Percentiles rank a stretch among this genome's conserved stretches.
Conservation (phyloP, 1,140 invertebrate genomes). For the Euura saliciscinereae region DNA sequence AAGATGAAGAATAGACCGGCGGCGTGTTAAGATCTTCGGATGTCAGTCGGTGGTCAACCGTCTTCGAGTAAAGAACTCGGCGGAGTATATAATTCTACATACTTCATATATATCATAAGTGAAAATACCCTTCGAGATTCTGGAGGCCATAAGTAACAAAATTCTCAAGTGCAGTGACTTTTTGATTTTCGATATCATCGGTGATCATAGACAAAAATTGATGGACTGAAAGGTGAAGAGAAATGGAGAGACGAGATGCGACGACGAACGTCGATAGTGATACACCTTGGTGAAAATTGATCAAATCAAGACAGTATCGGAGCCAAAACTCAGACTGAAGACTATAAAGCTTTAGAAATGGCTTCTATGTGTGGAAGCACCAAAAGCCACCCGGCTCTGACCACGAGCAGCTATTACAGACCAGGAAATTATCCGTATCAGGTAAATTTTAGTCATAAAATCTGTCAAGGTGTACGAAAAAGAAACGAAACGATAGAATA, state of each 20-base stretch:
- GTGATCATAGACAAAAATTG: background rate
- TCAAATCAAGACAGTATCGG: background rate
- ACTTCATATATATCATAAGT: no score
- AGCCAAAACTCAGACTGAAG: background rate
- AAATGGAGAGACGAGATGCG: slow-evolving; percentile 50
- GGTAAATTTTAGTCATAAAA: no score
- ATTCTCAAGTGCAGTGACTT: no score
- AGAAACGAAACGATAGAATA: slow-evolving; percentile 1
- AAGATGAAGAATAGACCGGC: slow-evolving; percentile 37
- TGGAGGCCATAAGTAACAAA: no score
- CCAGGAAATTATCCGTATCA: slow-evolving; percentile 54
- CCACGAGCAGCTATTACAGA: slow-evolving; percentile 52
- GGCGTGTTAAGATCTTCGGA: slow-evolving; percentile 1
- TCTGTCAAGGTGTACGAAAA: no score
- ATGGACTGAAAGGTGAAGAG: slow-evolving; percentile 22
- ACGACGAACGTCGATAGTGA: slow-evolving; percentile 54
- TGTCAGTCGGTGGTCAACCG: slow-evolving; percentile 6
- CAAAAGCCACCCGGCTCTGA: slow-evolving; percentile 53
- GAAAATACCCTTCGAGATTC: no score
- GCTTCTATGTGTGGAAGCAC: slow-evolving; percentile 56
- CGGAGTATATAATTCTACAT: background rate
- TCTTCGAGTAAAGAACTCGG: background rate
- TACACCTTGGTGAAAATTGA: slow-evolving; percentile 45
- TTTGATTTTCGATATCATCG: no score
- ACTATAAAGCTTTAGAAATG: slow-evolving; percentile 35